These are phyloP conservation scores for Bufo bufo DNA, from an alignment of 2,113 vertebrate species.

Conservation along the genomic window DNA sequence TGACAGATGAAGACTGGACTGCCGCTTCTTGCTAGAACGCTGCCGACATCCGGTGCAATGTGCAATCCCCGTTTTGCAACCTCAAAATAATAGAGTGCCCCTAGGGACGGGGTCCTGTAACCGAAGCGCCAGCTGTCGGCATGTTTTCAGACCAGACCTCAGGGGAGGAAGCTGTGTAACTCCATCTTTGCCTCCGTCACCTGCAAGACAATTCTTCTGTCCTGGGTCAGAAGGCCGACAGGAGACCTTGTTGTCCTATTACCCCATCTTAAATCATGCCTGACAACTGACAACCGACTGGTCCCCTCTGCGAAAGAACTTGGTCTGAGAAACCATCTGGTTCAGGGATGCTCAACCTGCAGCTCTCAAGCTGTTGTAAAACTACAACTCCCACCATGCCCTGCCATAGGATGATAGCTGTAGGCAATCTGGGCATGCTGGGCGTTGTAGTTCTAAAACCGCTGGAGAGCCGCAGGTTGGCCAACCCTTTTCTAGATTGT, in stretches of 20 bases:
- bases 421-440: no score
- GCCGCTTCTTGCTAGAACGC: not conserved
- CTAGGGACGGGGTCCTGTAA: not conserved
- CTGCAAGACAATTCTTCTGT: not conserved
- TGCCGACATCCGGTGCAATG: not conserved
- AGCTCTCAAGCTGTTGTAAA: no score
- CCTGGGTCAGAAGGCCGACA: not conserved
- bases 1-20: not conserved
- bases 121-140: constrained; percentile 19
- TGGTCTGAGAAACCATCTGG: no score
- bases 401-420: no score
- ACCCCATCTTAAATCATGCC: not conserved
- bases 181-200: not conserved
- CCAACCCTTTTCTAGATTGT: no score
- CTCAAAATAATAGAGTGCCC: constrained; percentile 3
- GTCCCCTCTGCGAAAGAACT: no score
- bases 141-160: not conserved
- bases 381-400: no score
- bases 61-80: not conserved
- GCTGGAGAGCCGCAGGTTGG: no score
- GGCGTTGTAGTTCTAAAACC: no score
- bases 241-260: not conserved
- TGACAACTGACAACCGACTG: no score
- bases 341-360: no score
- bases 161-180: not conserved